Evolutionary conservation across 2,113 vertebrate species (phyloP).

Genomic region (Nerophis ophidion): DNA sequence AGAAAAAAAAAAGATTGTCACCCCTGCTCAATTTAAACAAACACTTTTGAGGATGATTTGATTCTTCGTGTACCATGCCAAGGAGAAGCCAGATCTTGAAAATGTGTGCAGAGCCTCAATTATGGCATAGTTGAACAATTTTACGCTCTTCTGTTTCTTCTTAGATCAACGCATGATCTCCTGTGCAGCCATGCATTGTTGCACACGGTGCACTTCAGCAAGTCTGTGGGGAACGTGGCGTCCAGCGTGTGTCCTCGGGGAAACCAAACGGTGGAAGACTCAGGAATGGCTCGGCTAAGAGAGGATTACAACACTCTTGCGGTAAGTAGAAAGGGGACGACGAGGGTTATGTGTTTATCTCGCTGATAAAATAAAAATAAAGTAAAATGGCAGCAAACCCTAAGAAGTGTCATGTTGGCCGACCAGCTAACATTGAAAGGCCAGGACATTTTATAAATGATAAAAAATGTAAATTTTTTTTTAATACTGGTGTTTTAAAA

Average conservation of each 20-base stretch:
- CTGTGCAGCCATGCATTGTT: conserved; percentile 11
- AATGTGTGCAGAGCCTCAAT: neutral
- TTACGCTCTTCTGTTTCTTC: no score
- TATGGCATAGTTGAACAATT: neutral
- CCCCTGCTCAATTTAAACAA: no score
- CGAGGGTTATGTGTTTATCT: conserved; percentile 28
- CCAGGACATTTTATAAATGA: conserved; percentile 19
- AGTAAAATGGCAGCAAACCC: conserved; percentile 48
- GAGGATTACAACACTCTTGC: conserved; percentile 53
- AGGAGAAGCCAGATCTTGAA: conserved; percentile 22
- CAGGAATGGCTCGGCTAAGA: conserved; percentile 48
- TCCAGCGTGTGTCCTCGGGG: conserved; percentile 32
- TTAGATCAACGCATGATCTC: neutral
- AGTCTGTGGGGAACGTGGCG: conserved; percentile 48
- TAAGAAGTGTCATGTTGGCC: conserved; percentile 51
- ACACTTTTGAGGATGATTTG: no score
- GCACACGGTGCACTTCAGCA: conserved; percentile 35
- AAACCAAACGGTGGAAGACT: conserved; percentile 61
- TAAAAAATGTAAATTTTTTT: conserved; percentile 12
- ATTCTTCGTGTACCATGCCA: conserved; percentile 1
- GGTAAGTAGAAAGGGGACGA: neutral
- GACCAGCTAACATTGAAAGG: conserved; percentile 45
- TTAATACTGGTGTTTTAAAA: neutral
- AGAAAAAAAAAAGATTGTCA: no score
- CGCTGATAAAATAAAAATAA: conserved; percentile 60